Conservation (phyloP, 2,888 invertebrate species). For the Ectemnius continuus region DNA sequence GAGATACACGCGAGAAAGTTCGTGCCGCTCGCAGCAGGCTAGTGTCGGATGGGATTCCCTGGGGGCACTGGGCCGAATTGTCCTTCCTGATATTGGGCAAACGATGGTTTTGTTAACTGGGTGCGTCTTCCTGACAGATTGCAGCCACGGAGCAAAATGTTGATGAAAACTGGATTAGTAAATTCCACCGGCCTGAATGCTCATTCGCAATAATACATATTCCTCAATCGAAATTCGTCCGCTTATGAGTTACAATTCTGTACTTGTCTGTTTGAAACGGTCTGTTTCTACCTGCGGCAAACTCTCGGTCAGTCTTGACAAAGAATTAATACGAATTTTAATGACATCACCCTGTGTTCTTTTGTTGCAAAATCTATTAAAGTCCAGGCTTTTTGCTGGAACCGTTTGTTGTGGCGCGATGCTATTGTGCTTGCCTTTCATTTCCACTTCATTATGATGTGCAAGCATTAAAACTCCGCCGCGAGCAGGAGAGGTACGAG, state of each 20-base stretch:
- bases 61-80: conserved; percentile 21
- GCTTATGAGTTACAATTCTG: too few species aligned
- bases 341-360: too few species aligned
- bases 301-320: too few species aligned
- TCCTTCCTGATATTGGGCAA: conserved; percentile 37
- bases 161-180: conserved; percentile 64
- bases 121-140: conserved; percentile 5
- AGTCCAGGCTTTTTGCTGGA: background rate
- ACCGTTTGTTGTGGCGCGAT: background rate
- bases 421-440: too few species aligned
- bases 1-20: background rate
- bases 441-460: too few species aligned
- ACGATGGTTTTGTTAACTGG: conserved; percentile 48
- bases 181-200: conserved; percentile 58
- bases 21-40: too few species aligned
- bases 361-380: background rate
- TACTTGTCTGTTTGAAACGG: too few species aligned
- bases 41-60: conserved; percentile 9
- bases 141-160: background rate
- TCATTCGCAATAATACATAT: too few species aligned
- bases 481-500: too few species aligned
- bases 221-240: too few species aligned
- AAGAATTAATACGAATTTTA: background rate
- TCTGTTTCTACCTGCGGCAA: conserved; percentile 17
- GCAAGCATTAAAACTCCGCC: too few species aligned